These are phyloP conservation scores for Stenodera caucasica DNA, from an alignment of 2,888 invertebrate species.

Conservation along the genomic window DNA sequence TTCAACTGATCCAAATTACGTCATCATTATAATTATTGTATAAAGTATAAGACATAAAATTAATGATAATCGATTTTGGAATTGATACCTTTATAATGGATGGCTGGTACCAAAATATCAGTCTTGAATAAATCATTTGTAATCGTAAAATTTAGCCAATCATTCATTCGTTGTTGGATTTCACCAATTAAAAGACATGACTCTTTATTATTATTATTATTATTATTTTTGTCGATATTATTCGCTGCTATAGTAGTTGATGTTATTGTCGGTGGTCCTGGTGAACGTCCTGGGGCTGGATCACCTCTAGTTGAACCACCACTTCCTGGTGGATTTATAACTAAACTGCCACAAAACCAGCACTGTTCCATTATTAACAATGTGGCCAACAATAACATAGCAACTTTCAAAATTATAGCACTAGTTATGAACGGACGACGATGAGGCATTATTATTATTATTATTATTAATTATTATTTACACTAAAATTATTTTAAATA, in stretches of 20 bases:
- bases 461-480: not conserved
- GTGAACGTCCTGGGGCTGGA: conserved; percentile 68
- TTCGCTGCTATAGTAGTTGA: conserved; percentile 13
- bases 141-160: conserved; percentile 59
- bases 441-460: conserved; percentile 1
- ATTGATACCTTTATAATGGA: conserved; percentile 64
- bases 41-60: no score
- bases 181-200: conserved; percentile 5
- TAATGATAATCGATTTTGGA: no score
- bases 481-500: conserved; percentile 1
- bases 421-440: not conserved
- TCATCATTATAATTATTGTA: no score
- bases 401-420: not conserved
- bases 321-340: conserved; percentile 38
- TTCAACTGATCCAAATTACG: no score
- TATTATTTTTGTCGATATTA: conserved; percentile 21
- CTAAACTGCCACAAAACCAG: conserved; percentile 31
- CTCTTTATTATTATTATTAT: conserved; percentile 8
- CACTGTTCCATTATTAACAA: conserved; percentile 15
- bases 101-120: conserved; percentile 58
- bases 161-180: conserved; percentile 42
- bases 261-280: conserved; percentile 57
- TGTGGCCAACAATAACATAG: conserved; percentile 17
- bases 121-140: conserved; percentile 60
- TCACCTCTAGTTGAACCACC: conserved; percentile 61